phyloP scores from a whole-genome alignment of 2,113 vertebrate genomes.

The Podarcis muralis region DNA sequence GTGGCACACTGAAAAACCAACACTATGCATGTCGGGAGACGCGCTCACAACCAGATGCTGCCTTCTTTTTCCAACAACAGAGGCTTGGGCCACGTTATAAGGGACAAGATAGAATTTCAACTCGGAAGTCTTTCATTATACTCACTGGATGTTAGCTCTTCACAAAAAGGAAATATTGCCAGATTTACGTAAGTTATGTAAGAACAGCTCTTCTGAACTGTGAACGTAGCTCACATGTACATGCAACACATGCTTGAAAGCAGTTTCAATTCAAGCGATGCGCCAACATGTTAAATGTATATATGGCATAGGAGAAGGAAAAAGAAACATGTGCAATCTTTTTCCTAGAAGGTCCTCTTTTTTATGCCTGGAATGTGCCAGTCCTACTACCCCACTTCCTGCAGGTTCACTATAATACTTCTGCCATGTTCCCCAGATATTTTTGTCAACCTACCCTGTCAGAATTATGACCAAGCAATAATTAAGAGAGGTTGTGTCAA shows the following conservation, averaged over 20 bases:
- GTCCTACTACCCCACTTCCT: background rate
- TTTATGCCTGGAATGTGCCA: background rate
- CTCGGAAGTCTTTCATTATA: background rate
- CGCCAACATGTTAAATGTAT: too few species aligned
- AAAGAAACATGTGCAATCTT: background rate
- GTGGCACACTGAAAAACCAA: too few species aligned
- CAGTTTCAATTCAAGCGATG: too few species aligned
- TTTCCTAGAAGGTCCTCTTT: background rate
- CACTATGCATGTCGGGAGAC: too few species aligned
- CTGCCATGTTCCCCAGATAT: background rate
- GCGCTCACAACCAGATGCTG: too few species aligned
- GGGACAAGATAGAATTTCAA: background rate
- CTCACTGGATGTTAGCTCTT: background rate
- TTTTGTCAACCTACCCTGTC: background rate
- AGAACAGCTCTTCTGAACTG: background rate
- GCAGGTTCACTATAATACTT: background rate
- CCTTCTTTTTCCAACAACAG: background rate
- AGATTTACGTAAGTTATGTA: background rate
- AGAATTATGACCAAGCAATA: background rate
- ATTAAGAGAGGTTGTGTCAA: accelerated
- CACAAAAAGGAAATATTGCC: background rate
- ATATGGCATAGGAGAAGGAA: background rate
- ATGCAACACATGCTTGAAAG: too few species aligned
- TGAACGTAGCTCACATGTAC: background rate
- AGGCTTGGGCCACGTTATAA: background rate